Percentiles rank a stretch among this genome's conserved stretches.
phyloP scores from a whole-genome alignment of 2,113 vertebrate genomes.

The Furnarius figulus region DNA sequence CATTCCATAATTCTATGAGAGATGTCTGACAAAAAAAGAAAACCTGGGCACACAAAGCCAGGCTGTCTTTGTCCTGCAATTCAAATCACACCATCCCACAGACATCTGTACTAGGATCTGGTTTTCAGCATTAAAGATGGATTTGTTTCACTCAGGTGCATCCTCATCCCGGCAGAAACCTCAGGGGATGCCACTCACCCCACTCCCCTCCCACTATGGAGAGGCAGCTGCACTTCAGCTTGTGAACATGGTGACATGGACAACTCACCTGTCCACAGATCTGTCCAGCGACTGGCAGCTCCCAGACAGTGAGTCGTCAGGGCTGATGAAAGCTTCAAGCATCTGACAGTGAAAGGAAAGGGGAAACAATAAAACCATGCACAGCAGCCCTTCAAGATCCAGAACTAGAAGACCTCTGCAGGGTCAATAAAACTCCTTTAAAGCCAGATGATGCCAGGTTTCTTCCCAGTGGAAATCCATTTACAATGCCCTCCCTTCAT shows the following conservation, averaged over 20 bases:
- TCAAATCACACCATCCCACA: neutral
- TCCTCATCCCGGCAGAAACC: neutral
- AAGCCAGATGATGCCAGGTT: neutral
- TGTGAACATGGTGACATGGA: neutral
- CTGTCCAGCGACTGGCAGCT: conserved; percentile 85
- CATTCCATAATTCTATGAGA: neutral
- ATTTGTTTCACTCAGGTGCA: neutral
- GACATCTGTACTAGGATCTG: neutral
- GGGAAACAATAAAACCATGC: neutral
- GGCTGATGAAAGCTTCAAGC: conserved; percentile 87
- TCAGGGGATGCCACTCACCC: neutral
- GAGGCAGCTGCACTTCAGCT: neutral
- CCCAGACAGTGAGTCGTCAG: conserved; percentile 84
- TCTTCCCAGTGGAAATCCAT: neutral
- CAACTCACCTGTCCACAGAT: conserved; percentile 85
- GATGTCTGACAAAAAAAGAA: neutral
- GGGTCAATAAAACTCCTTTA: neutral
- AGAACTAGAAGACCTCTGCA: neutral
- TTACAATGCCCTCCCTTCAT: neutral
- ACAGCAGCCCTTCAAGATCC: neutral
- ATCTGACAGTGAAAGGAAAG: conserved; percentile 70
- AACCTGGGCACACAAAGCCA: neutral
- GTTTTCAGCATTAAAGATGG: neutral
- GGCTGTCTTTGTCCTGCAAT: neutral
- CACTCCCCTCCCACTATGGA: rapidly evolving